phyloP scores from a whole-genome alignment of 2,797 vertebrate species.

The Xerus rutilus region DNA sequence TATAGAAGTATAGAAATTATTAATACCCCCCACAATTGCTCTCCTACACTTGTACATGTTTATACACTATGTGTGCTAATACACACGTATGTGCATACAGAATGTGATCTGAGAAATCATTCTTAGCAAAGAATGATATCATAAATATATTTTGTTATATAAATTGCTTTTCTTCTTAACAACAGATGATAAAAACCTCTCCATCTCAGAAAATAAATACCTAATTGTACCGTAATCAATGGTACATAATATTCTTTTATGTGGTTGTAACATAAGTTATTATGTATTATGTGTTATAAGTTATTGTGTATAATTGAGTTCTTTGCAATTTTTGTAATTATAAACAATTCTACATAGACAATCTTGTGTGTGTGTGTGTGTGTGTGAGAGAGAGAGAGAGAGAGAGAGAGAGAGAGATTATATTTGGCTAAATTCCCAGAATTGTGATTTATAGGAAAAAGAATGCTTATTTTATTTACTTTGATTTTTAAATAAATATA shows the following conservation, averaged over 20 bases:
- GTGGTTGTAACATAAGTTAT: background rate
- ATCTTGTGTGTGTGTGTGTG: background rate
- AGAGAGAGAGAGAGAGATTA: background rate
- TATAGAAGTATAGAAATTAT: background rate
- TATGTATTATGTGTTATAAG: background rate
- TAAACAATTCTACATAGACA: conserved; percentile 28
- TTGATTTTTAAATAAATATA: conserved; percentile 15
- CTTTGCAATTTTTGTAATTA: background rate
- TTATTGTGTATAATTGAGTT: background rate
- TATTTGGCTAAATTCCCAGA: conserved; percentile 30
- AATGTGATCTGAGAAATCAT: conserved; percentile 17
- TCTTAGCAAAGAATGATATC: background rate
- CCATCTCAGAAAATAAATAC: background rate
- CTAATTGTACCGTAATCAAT: background rate
- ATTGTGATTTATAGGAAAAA: conserved; percentile 1
- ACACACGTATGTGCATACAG: background rate
- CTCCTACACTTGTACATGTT: background rate
- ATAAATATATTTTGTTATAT: background rate
- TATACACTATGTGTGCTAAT: background rate
- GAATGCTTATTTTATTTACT: background rate
- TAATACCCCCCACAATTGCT: background rate
- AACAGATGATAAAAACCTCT: background rate
- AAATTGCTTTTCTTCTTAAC: background rate
- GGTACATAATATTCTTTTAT: background rate
- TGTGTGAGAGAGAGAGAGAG: background rate